Conservation (phyloP, 1,140 invertebrate genomes). For the Eupristina koningsbergeri region DNA sequence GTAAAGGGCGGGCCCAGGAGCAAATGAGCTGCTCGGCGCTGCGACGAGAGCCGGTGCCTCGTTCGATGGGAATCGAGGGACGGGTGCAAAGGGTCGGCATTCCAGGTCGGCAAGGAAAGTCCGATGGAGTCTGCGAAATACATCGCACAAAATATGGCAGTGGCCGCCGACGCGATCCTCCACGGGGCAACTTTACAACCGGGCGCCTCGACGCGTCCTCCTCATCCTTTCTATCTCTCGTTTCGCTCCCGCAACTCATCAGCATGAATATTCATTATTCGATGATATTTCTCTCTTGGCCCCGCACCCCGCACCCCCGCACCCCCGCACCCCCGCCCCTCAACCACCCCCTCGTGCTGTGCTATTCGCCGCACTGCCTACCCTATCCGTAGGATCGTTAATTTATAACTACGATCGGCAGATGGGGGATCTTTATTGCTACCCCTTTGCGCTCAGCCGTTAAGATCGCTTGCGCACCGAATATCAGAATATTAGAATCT, state of each 20-base stretch:
- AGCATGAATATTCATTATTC: constrained; percentile 74
- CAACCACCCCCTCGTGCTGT: constrained; percentile 46
- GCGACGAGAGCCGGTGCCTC: constrained; percentile 44
- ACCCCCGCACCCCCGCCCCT: constrained; percentile 52
- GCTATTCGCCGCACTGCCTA: constrained; percentile 52
- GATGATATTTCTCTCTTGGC: constrained; percentile 72
- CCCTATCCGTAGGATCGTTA: constrained; percentile 65
- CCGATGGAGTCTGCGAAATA: constrained; percentile 60
- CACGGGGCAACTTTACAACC: constrained; percentile 71
- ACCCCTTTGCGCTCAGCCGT: constrained; percentile 47
- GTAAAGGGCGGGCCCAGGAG: background rate
- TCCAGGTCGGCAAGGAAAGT: constrained; percentile 48
- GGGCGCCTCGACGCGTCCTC: constrained; percentile 62
- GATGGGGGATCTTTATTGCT: constrained; percentile 56
- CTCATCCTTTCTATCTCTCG: constrained; percentile 65
- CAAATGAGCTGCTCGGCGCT: background rate
- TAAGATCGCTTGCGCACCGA: constrained; percentile 36
- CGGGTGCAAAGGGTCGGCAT: constrained; percentile 40
- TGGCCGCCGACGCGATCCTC: constrained; percentile 70
- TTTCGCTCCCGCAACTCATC: constrained; percentile 69
- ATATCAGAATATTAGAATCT: constrained; percentile 50
- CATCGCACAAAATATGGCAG: constrained; percentile 69
- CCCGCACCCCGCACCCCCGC: constrained; percentile 45
- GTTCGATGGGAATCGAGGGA: constrained; percentile 56
- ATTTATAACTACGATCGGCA: constrained; percentile 70